Percentiles rank a stretch among this genome's conserved stretches.
Evolutionary conservation across 2,888 invertebrate species (phyloP).

Genomic region (Orthonychiurus folsomi): DNA sequence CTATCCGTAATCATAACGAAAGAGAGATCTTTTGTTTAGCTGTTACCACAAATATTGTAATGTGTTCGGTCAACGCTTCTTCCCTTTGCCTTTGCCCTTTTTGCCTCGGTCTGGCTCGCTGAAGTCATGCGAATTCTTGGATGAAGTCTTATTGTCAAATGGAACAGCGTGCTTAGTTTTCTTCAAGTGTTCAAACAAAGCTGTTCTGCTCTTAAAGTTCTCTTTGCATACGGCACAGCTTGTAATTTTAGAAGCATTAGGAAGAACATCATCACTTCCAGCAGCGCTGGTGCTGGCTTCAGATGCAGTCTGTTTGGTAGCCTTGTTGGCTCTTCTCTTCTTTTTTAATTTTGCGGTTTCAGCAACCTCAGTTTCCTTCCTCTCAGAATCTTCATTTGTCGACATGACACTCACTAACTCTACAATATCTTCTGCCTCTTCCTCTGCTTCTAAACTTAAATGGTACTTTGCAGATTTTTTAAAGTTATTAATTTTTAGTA

Average conservation of each 20-base stretch:
- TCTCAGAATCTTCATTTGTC: background rate
- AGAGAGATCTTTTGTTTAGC: too few relatives aligned
- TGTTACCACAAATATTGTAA: too few relatives aligned
- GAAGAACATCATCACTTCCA: background rate
- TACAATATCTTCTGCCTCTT: constrained; percentile 7
- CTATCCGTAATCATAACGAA: too few relatives aligned
- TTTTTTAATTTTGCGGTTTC: background rate
- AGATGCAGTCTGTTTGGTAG: background rate
- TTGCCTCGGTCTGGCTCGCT: background rate
- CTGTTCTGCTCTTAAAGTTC: constrained; percentile 25
- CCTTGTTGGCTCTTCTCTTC: background rate
- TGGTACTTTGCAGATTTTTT: background rate
- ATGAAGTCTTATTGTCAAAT: constrained; percentile 2
- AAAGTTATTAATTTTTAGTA: constrained; percentile 5
- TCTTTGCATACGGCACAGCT: constrained; percentile 27
- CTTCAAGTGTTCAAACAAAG: constrained; percentile 34
- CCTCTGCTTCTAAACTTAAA: background rate
- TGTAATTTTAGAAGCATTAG: background rate
- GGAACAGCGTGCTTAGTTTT: constrained; percentile 32
- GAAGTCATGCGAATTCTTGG: background rate
- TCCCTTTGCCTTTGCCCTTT: constrained; percentile 3
- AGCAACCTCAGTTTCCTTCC: background rate
- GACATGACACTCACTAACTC: background rate
- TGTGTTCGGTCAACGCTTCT: background rate
- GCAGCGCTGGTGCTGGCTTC: background rate